Conservation (phyloP, 37 sponge, comb jelly and placozoan species). For the Spongilla lacustris region DNA sequence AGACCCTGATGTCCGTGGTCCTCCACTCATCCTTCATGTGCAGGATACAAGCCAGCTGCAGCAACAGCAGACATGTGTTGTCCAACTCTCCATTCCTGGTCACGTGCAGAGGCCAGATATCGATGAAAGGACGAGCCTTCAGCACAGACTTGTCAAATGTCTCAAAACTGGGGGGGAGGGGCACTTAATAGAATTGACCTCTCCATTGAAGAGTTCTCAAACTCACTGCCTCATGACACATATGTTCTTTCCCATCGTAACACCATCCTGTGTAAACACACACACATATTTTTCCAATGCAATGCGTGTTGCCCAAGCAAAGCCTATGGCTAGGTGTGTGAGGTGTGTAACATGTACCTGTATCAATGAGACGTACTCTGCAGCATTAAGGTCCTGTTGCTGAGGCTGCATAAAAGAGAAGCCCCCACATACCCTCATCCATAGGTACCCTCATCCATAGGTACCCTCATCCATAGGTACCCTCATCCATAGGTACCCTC, state of each 20-base stretch:
- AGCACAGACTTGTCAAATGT: slow-evolving; percentile 45
- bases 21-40: slow-evolving; percentile 75
- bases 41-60: slow-evolving; percentile 93
- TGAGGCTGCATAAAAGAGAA: slow-evolving; percentile 29
- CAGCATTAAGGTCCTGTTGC: slow-evolving; percentile 50
- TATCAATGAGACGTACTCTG: slow-evolving; percentile 69
- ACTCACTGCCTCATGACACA: slow-evolving; percentile 93
- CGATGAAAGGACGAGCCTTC: slow-evolving; percentile 63
- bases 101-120: slow-evolving; percentile 81
- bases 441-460: neutral
- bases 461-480: neutral
- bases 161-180: slow-evolving; percentile 67
- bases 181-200: neutral
- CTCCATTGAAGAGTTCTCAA: neutral
- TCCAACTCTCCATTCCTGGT: slow-evolving; percentile 68
- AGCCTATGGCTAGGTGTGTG: too few relatives aligned
- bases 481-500: too few relatives aligned
- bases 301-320: neutral
- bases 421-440: too few relatives aligned
- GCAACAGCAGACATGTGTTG: slow-evolving; percentile 81
- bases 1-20: neutral
- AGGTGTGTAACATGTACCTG: too few relatives aligned
- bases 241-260: slow-evolving; percentile 89
- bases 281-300: neutral
- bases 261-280: slow-evolving; percentile 73